phyloP scores from a whole-genome alignment of 2,888 invertebrate species.

The Orchesellides sinensis region DNA sequence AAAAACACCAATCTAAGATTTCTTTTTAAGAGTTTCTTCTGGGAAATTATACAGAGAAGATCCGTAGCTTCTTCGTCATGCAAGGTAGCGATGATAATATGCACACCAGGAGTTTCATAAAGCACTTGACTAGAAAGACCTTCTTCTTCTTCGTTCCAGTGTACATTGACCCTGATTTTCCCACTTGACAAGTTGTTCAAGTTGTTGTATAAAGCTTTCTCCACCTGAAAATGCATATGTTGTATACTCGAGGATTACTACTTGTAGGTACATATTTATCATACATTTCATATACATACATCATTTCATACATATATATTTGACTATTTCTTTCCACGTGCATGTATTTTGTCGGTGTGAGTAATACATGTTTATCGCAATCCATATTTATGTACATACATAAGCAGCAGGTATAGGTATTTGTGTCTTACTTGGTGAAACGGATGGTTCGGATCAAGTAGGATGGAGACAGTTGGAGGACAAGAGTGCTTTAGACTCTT shows the following conservation, averaged over 20 bases:
- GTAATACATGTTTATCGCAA: too few species aligned
- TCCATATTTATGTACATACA: too few species aligned
- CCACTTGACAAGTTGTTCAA: not conserved
- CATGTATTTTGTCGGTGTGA: too few species aligned
- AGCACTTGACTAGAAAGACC: not conserved
- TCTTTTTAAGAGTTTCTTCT: too few species aligned
- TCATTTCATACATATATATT: not conserved
- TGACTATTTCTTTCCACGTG: too few species aligned
- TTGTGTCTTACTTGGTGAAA: constrained; percentile 4
- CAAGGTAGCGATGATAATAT: not conserved
- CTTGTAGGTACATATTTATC: too few species aligned
- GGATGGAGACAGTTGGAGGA: not conserved
- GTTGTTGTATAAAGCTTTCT: not conserved
- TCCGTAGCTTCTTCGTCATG: too few species aligned
- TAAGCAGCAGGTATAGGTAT: too few species aligned
- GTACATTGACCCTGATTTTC: not conserved
- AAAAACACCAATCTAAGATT: too few species aligned
- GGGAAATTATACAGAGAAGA: too few species aligned
- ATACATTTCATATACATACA: too few species aligned
- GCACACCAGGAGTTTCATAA: not conserved
- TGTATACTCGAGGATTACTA: too few species aligned
- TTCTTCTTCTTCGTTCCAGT: not conserved
- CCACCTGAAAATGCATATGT: not conserved
- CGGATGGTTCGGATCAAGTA: not conserved
- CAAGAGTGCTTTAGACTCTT: not conserved